These are phyloP conservation scores for Punctoribates punctum DNA, from an alignment of 2,888 invertebrate species.

Conservation along the genomic window DNA sequence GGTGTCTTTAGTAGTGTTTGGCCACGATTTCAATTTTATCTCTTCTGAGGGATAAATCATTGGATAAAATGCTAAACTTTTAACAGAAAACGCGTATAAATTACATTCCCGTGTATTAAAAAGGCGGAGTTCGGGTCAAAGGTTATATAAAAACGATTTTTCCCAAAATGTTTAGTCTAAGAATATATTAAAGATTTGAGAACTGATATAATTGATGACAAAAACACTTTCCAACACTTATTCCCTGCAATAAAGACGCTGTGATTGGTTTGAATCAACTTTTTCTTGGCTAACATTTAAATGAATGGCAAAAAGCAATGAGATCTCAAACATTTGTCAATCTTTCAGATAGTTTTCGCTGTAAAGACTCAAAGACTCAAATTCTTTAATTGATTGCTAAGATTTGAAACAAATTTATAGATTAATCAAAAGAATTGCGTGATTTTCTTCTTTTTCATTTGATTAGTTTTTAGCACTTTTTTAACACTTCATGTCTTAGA, in stretches of 20 bases:
- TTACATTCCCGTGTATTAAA: slow-evolving; percentile 22
- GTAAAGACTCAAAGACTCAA: not conserved
- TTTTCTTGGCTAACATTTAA: not conserved
- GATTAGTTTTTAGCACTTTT: not conserved
- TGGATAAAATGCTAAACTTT: slow-evolving; percentile 23
- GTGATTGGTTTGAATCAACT: not conserved
- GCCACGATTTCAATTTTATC: not conserved
- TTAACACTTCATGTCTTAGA: not conserved
- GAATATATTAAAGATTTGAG: slow-evolving; percentile 3
- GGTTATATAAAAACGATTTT: slow-evolving; percentile 22
- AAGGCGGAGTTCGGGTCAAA: not conserved
- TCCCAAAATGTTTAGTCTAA: not conserved
- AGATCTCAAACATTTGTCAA: slow-evolving; percentile 3
- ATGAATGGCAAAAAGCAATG: not conserved
- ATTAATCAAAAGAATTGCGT: slow-evolving; percentile 27
- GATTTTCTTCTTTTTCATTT: not conserved
- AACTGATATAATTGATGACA: not conserved
- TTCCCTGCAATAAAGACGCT: slow-evolving; percentile 1
- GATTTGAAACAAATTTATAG: not conserved
- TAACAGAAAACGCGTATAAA: slow-evolving; percentile 13
- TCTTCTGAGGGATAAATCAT: slow-evolving; percentile 3
- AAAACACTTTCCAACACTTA: not conserved
- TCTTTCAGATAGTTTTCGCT: not conserved
- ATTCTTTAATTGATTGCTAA: slow-evolving; percentile 15
- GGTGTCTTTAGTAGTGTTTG: not conserved